phyloP scores from a whole-genome alignment of 2,888 invertebrate species.

The Himalopsyche tibetana region DNA sequence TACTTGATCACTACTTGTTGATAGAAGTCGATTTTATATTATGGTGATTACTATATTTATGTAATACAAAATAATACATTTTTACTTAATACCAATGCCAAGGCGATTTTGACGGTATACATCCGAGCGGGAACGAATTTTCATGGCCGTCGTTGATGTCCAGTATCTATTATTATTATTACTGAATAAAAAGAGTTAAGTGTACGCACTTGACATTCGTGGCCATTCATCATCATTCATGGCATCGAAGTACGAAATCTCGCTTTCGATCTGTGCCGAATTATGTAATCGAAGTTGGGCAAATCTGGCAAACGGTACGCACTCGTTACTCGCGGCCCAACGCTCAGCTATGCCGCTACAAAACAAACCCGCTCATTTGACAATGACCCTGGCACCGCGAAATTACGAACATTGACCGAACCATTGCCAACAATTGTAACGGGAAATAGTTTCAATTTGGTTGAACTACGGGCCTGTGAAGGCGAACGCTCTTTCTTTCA shows the following conservation, averaged over 20 bases:
- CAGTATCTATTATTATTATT: no score
- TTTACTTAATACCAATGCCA: no score
- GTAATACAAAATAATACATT: no score
- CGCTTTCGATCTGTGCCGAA: conserved; percentile 63
- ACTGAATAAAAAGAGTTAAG: no score
- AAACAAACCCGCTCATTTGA: conserved; percentile 48
- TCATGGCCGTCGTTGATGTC: no score
- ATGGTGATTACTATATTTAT: no score
- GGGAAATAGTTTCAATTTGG: conserved; percentile 52
- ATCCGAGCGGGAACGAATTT: no score
- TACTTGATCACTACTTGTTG: no score
- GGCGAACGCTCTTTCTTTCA: conserved; percentile 40
- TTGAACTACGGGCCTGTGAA: conserved; percentile 8
- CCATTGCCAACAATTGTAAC: conserved; percentile 61
- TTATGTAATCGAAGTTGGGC: conserved; percentile 55
- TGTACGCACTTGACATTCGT: conserved; percentile 15
- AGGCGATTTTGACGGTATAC: no score
- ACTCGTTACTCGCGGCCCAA: neutral
- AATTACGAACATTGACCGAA: conserved; percentile 60
- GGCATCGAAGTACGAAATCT: conserved; percentile 51
- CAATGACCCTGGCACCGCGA: conserved; percentile 61
- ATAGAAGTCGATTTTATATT: no score
- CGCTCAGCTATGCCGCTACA: conserved; percentile 7
- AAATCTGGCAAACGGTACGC: conserved; percentile 28
- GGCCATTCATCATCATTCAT: conserved; percentile 18